phyloP scores from a whole-genome alignment of 1,140 invertebrate genomes.

The Parapsyche elsis region DNA sequence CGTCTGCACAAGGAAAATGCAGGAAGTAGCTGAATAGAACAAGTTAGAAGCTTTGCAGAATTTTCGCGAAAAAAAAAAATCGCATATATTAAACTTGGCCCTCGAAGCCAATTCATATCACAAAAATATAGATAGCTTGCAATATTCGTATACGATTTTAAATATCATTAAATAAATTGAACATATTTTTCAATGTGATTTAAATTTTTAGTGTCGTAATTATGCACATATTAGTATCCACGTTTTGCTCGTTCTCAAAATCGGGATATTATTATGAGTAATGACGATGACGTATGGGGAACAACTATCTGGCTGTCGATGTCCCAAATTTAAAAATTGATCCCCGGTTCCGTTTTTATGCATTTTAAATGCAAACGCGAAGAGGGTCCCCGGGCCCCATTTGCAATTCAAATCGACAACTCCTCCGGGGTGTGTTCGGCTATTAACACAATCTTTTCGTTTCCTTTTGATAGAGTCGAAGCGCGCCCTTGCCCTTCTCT shows the following conservation, averaged over 20 bases:
- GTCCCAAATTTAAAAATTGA: conserved; percentile 44
- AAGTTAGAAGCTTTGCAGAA: conserved; percentile 26
- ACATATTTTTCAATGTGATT: not conserved
- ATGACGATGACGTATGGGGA: not conserved
- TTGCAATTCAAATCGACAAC: conserved; percentile 54
- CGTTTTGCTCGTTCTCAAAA: not conserved
- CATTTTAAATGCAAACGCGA: conserved; percentile 33
- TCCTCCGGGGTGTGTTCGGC: conserved; percentile 54
- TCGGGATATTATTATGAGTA: not conserved
- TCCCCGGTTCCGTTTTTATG: conserved; percentile 40
- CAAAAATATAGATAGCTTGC: too few relatives aligned
- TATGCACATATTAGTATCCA: too few relatives aligned
- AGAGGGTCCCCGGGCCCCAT: conserved; percentile 24
- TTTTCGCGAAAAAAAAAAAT: not conserved
- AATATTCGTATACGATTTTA: too few relatives aligned
- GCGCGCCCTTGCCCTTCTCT: not conserved
- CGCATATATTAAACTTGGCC: not conserved
- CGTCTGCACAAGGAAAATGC: conserved; percentile 16
- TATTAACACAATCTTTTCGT: conserved; percentile 56
- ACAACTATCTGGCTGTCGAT: not conserved
- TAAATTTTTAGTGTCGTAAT: not conserved
- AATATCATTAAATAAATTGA: too few relatives aligned
- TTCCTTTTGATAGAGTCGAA: conserved; percentile 52
- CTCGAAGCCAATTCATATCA: too few relatives aligned
- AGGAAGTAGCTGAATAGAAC: conserved; percentile 31